phyloP scores from a whole-genome alignment of 1,140 invertebrate genomes.

The Meloidogyne floridensis region DNA sequence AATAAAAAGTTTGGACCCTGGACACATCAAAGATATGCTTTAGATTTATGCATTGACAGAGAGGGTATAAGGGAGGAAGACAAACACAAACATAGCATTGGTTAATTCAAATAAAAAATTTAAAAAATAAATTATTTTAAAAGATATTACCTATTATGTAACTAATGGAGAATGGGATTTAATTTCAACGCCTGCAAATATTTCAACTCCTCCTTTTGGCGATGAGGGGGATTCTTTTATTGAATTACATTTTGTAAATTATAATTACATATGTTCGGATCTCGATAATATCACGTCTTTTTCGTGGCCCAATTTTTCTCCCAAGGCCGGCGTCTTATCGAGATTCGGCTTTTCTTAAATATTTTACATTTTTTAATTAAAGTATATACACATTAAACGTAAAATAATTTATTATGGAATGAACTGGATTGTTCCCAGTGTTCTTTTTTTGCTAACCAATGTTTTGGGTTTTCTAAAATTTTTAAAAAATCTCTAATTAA shows the following conservation, averaged over 20 bases:
- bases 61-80: conserved; percentile 22
- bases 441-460: conserved; percentile 82
- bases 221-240: conserved; percentile 54
- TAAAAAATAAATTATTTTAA: conserved; percentile 15
- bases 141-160: conserved; percentile 70
- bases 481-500: background rate
- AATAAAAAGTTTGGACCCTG: conserved; percentile 82
- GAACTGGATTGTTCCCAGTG: conserved; percentile 80
- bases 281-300: no score
- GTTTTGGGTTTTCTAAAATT: conserved; percentile 71
- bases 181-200: conserved; percentile 52
- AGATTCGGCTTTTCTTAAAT: background rate
- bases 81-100: conserved; percentile 37
- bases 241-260: conserved; percentile 52
- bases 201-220: conserved; percentile 37
- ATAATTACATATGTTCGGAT: background rate
- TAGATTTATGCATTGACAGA: conserved; percentile 58
- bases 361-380: background rate
- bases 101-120: conserved; percentile 7
- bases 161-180: conserved; percentile 68
- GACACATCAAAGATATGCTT: conserved; percentile 85
- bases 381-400: conserved; percentile 71
- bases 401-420: conserved; percentile 87
- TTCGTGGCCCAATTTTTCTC: no score
- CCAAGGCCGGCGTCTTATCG: no score